Percentiles rank a stretch among this genome's conserved stretches.
Evolutionary conservation across 2,888 invertebrate genomes (phyloP).

Genomic region (Chouioia cunea): DNA sequence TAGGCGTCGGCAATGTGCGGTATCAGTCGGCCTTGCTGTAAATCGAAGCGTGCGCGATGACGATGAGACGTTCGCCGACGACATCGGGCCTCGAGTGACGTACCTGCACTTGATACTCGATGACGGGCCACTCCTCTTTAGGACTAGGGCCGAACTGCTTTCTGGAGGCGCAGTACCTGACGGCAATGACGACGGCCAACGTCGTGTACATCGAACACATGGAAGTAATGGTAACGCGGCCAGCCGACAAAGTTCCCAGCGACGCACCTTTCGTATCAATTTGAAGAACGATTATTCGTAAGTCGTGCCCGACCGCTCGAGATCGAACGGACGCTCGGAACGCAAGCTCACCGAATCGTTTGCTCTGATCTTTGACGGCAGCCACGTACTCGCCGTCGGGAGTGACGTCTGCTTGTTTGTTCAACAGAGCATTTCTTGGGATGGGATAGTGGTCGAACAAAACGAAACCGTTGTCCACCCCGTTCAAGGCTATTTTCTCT

Average conservation of each 20-base stretch:
- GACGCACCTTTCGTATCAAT: conserved; percentile 72
- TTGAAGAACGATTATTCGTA: conserved; percentile 18
- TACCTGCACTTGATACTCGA: conserved; percentile 93
- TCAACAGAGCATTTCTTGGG: conserved; percentile 83
- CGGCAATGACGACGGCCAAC: conserved; percentile 85
- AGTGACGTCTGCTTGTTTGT: conserved; percentile 88
- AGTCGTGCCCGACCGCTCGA: not conserved
- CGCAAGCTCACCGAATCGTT: conserved; percentile 78
- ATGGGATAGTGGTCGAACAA: conserved; percentile 86
- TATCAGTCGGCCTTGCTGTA: conserved; percentile 82
- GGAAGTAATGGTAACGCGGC: conserved; percentile 81
- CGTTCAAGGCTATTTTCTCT: conserved; percentile 91
- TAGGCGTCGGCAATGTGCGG: conserved; percentile 81
- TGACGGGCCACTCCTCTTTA: conserved; percentile 82
- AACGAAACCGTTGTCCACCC: conserved; percentile 91
- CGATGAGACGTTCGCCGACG: too few species aligned
- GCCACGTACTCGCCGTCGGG: conserved; percentile 85
- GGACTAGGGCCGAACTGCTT: conserved; percentile 88
- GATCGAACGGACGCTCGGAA: not conserved
- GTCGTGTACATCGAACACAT: conserved; percentile 76
- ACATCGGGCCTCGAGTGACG: too few species aligned
- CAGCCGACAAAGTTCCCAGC: conserved; percentile 85
- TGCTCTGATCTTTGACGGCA: conserved; percentile 84
- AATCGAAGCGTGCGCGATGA: too few species aligned
- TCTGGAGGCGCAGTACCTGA: conserved; percentile 88